Base-by-base conservation (phyloP, 2,888 invertebrate species). In the Proisotoma minuta region DNA sequence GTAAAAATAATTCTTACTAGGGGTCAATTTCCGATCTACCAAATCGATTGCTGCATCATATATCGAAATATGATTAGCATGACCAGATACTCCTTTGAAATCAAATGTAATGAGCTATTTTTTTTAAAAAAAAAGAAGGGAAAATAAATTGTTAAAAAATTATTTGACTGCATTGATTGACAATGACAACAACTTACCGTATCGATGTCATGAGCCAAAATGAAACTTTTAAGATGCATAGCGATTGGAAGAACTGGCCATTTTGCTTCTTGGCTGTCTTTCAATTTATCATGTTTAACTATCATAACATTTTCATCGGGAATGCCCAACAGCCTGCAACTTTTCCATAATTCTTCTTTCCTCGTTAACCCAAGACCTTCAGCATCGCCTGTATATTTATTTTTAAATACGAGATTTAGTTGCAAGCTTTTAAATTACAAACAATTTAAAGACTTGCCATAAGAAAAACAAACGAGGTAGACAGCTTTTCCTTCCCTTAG, bases 21-120 rank as follows among this genome's bases (percentile, higher is more conserved):
- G 77, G 23, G 77, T 63, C 50, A 69, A 71, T 27, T 73, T 70
- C 34, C 75, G 74, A 39, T 74, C 82, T 78, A 87, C 87, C 76
- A 91, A 82, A 75, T 88, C 86, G 59, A 88, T 87, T 56, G 90
- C 82, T 59, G 88, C 89, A 80, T 87, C 88, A 78, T 88, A 91
- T 68, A 91, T 84, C 64, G 91, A 87, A 67, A 85, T 85, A 77
- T 99, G 99, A 81, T 99, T 99, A 24, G 84, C 81, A 80, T 99
- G 98, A 4, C 88, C 86, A 73, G 95, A 96, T 4, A 99, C 87
- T 56, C 98, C 99, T 76, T 87, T 83, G 75, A 87, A 85, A 79
- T 99, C 99, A 81, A 99, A 99, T 18, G 97, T 94, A 59, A 98
- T 84, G 57, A 97, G 74, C 76, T 79, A 68, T 12, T 68, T 67